These are phyloP conservation scores for Drosophila guanche DNA, from an alignment of 1,140 invertebrate species.

Conservation along the genomic window DNA sequence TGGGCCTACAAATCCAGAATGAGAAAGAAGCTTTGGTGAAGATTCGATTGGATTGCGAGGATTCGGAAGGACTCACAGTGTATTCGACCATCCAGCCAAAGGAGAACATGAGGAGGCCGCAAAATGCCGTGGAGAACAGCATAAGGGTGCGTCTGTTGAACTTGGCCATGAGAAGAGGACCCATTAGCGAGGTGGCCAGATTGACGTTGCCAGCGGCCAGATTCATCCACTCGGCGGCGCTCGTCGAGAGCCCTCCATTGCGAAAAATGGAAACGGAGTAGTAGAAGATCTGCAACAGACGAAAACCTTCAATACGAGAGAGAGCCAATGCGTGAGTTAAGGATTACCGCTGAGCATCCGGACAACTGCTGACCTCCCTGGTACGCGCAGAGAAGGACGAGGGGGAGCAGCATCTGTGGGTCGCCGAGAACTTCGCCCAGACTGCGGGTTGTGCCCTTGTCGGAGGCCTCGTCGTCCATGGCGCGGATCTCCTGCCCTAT, in stretches of 20 bases:
- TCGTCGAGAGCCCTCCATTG: conserved; percentile 85
- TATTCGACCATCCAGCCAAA: conserved; percentile 85
- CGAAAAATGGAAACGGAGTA: conserved; percentile 89
- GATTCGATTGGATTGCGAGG: background rate
- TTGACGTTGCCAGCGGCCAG: conserved; percentile 88
- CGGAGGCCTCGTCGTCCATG: conserved; percentile 62
- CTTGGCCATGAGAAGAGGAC: conserved; percentile 85
- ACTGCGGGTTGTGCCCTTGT: conserved; percentile 84
- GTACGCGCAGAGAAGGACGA: conserved; percentile 88
- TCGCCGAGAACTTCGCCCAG: conserved; percentile 39
- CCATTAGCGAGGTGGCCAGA: conserved; percentile 87
- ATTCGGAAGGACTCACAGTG: conserved; percentile 83
- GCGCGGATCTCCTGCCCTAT: conserved; percentile 83
- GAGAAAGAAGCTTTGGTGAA: background rate
- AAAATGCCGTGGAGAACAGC: conserved; percentile 84
- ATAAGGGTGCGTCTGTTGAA: conserved; percentile 85
- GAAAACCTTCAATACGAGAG: too few relatives aligned
- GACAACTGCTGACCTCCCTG: conserved; percentile 93
- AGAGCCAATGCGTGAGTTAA: too few relatives aligned
- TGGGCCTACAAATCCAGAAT: conserved; percentile 82
- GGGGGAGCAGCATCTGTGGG: conserved; percentile 84
- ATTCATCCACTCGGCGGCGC: conserved; percentile 86
- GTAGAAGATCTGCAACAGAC: conserved; percentile 86
- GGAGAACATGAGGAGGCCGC: conserved; percentile 84
- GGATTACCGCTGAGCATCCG: conserved; percentile 91